A percentile compares a stretch with the other conserved stretches of the same genome.
These are phyloP conservation scores for Vulpes ferrilata DNA, from an alignment of 2,113 vertebrate species.

Conservation along the genomic window DNA sequence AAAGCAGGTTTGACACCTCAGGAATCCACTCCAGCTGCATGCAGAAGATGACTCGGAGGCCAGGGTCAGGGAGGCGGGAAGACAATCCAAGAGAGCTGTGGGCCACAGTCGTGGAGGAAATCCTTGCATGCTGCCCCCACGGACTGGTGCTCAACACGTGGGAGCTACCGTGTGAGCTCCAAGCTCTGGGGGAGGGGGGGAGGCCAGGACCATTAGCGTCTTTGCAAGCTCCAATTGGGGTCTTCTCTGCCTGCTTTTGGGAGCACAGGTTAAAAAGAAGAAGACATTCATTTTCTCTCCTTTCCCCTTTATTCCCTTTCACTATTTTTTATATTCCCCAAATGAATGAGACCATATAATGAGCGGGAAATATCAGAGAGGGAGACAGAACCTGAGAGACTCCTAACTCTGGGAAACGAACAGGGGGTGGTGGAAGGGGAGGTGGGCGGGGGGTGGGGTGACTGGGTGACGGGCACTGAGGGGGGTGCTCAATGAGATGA, in stretches of 20 bases:
- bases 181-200: not conserved
- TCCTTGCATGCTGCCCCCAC: accelerated
- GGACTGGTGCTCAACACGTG: not conserved
- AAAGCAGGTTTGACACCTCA: not conserved
- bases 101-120: not conserved
- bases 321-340: too few relatives aligned
- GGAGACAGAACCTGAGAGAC: too few relatives aligned
- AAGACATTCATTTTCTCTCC: not conserved
- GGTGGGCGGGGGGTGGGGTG: too few relatives aligned
- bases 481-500: too few relatives aligned
- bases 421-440: too few relatives aligned
- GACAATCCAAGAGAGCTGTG: not conserved
- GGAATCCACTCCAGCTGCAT: not conserved
- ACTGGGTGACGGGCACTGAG: too few relatives aligned
- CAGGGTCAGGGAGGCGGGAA: not conserved
- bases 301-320: too few relatives aligned
- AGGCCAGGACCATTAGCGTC: accelerated
- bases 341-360: too few relatives aligned
- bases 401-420: too few relatives aligned
- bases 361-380: too few relatives aligned
- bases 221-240: not conserved
- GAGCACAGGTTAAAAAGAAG: not conserved
- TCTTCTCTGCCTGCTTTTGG: not conserved
- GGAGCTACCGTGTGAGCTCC: not conserved
- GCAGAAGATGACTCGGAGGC: not conserved